Evolutionary conservation across 1,140 invertebrate species (phyloP), one percentile per base, ranked within the genome.

Genomic region (Tenebrio molitor): DNA sequence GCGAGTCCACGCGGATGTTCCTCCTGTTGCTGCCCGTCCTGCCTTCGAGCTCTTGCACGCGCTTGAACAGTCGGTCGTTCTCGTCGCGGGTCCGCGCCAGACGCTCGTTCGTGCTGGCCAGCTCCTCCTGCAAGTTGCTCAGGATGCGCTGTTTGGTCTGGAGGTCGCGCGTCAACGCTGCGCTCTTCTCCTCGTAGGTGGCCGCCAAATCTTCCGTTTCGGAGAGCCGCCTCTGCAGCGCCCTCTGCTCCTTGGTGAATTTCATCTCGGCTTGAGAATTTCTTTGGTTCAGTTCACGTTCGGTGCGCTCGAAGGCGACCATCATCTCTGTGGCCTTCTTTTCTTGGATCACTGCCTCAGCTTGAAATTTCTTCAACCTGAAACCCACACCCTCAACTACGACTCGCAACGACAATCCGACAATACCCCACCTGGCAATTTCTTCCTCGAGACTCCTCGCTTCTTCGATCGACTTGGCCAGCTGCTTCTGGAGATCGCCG

Each of bases 191-290:
- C 7, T 86, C 89, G 1, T 82, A 81, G 21, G 83, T 82, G 10
- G 84, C 81, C 8, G 85, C 82, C 69, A 83, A 82, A 70, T 83
- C 78, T 67, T 85, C 82, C 41, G 83, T 81, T 75, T 85, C 82
- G 3, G 76, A 74, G 23, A 85, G 72, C 50, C 83, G 83, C 3
- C 80, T 76, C 33, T 83, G 75, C 34, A 78, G 70, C 1, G 88
- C 79, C 79, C 90, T 89, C 29, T 85, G 86, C 76, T 92, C 91
- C 83, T 90, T 87, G 36, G 87, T 81, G 72, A 87, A 86, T 77
- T 91, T 91, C 53, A 92, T 89, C 76, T 91, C 89, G 8, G 89
- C 81, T 83, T 94, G 91, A 76, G 91, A 89, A 17, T 90, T 88
- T 80, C 88, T 85, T 53, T 88, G 81, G 36, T 88, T 90, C 36